These are phyloP conservation scores for Lipotes vexillifer DNA, from an alignment of 2,113 vertebrate genomes.

Conservation along the genomic window DNA sequence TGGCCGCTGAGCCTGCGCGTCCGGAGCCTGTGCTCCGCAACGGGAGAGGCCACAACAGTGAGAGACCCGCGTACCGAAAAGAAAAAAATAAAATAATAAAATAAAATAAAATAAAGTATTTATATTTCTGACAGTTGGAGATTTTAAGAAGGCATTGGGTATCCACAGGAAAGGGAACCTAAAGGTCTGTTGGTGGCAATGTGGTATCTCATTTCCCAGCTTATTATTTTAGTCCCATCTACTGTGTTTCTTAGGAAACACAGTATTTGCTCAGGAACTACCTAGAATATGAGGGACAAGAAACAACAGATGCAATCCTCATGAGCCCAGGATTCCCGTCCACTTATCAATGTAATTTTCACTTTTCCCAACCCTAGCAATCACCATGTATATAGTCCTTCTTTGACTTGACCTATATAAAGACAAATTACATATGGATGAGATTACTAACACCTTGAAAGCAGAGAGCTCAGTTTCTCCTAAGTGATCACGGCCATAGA, in stretches of 20 bases:
- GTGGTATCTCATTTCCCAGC: neutral
- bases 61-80: too few relatives aligned
- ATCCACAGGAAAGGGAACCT: neutral
- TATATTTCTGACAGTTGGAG: neutral
- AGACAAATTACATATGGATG: neutral
- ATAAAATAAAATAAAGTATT: too few relatives aligned
- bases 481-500: neutral
- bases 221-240: neutral
- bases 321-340: neutral
- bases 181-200: neutral
- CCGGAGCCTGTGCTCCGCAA: too few relatives aligned
- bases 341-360: neutral
- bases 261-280: neutral
- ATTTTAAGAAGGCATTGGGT: neutral
- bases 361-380: neutral
- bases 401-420: neutral
- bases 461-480: neutral
- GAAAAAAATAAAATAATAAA: too few relatives aligned
- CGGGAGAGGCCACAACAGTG: too few relatives aligned
- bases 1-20: too few relatives aligned
- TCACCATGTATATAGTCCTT: neutral
- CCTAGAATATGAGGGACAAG: neutral
- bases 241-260: accelerated
- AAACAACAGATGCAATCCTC: neutral
- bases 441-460: neutral